These are phyloP conservation scores for Oikopleura albicans DNA, from an alignment of 23 tunicate genomes.

Conservation along the genomic window DNA sequence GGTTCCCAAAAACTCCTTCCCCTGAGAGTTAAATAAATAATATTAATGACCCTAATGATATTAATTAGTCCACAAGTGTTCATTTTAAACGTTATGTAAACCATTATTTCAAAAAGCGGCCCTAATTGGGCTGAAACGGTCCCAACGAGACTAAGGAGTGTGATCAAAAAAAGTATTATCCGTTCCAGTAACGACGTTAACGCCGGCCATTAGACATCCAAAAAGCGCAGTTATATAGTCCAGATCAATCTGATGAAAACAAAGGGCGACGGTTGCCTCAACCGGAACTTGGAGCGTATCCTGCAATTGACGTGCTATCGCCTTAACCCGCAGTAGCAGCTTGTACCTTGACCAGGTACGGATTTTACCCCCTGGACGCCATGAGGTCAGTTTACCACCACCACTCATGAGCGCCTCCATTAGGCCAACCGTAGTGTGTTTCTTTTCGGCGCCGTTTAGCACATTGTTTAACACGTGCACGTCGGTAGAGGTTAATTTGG, in stretches of 20 bases:
- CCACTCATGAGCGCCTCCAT: background rate
- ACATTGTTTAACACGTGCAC: background rate
- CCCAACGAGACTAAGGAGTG: too few relatives aligned
- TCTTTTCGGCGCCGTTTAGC: background rate
- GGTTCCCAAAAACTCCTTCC: too few relatives aligned
- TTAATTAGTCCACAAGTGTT: too few relatives aligned
- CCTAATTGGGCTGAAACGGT: too few relatives aligned
- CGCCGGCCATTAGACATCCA: conserved; percentile 12
- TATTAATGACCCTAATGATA: too few relatives aligned
- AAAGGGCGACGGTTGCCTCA: background rate
- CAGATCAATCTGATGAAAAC: background rate
- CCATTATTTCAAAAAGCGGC: too few relatives aligned
- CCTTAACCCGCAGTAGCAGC: background rate
- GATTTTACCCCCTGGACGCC: conserved; percentile 10
- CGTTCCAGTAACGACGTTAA: background rate
- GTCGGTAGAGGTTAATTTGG: too few relatives aligned
- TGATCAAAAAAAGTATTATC: too few relatives aligned
- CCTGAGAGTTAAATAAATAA: too few relatives aligned
- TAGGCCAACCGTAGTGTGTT: background rate
- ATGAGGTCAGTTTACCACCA: background rate
- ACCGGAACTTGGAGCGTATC: background rate
- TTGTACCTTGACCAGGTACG: conserved; percentile 1
- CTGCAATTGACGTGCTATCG: background rate
- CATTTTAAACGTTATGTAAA: too few relatives aligned
- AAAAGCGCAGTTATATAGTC: background rate